A percentile compares a stretch with the other conserved stretches of the same genome.
Conservation (phyloP, 2,113 vertebrate genomes). For the Engystomops pustulosus region DNA sequence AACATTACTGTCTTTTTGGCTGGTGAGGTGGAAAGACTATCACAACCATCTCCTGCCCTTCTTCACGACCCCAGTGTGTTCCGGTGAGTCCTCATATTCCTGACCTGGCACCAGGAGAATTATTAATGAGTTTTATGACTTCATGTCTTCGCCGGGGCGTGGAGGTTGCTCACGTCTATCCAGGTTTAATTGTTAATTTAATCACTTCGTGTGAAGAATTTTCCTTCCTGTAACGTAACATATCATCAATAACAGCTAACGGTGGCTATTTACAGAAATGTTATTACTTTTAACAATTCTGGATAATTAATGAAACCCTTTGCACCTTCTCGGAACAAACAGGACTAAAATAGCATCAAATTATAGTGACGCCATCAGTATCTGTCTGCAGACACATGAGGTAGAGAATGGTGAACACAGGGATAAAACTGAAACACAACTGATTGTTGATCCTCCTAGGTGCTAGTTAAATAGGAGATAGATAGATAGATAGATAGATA, state of each 20-base stretch:
- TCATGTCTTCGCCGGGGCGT: neutral
- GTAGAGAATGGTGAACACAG: no score
- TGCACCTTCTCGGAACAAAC: neutral
- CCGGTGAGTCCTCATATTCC: neutral
- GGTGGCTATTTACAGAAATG: conserved; percentile 6
- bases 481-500: no score
- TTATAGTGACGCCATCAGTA: no score
- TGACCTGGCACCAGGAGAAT: neutral
- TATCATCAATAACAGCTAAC: neutral
- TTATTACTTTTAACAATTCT: neutral
- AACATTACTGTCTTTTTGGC: neutral
- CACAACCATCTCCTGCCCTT: neutral
- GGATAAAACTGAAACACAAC: no score
- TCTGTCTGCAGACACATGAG: no score
- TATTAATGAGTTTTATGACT: conserved; percentile 40
- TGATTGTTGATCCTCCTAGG: no score
- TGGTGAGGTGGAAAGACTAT: conserved; percentile 22
- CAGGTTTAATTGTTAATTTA: conserved; percentile 9
- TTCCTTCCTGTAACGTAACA: neutral
- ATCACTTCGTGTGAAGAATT: conserved; percentile 17
- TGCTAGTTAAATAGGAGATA: no score
- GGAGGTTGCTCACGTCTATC: neutral
- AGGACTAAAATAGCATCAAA: neutral
- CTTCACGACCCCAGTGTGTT: conserved; percentile 2
- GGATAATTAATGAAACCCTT: neutral